A percentile compares a stretch with the other conserved stretches of the same genome.
Conservation (phyloP, 92 coral and sea anemone genomes). For the Metridium senile region DNA sequence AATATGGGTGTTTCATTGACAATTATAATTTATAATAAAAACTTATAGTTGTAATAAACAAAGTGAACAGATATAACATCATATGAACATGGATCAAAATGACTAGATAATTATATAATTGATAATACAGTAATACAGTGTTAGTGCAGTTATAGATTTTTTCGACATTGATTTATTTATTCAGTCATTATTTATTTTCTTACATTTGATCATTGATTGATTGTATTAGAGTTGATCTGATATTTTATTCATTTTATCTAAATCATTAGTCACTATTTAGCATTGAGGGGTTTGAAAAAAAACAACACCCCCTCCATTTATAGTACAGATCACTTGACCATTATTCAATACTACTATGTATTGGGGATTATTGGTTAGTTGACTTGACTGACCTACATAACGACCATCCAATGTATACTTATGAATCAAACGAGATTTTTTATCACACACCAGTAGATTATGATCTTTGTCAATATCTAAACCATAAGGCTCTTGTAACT, state of each 20-base stretch:
- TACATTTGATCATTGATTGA: not conserved
- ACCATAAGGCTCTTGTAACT: not conserved
- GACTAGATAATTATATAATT: too few relatives aligned
- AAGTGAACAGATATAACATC: too few relatives aligned
- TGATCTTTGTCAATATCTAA: slow-evolving; percentile 24
- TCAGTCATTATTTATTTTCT: not conserved
- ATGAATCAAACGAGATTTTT: slow-evolving; percentile 33
- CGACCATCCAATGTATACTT: slow-evolving; percentile 47
- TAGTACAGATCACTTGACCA: slow-evolving; percentile 13
- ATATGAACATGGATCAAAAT: too few relatives aligned
- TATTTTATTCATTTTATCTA: not conserved
- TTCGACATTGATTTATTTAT: not conserved
- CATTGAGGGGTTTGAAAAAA: too few relatives aligned
- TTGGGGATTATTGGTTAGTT: not conserved
- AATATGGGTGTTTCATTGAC: too few relatives aligned
- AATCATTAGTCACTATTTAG: too few relatives aligned
- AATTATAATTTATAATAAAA: too few relatives aligned
- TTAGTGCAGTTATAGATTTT: not conserved
- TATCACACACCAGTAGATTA: slow-evolving; percentile 39
- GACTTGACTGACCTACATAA: slow-evolving; percentile 32
- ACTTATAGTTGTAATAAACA: too few relatives aligned
- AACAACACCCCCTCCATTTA: not conserved
- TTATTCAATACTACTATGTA: slow-evolving; percentile 3
- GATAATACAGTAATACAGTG: too few relatives aligned
- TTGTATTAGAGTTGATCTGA: not conserved